phyloP scores from a whole-genome alignment of 2,113 vertebrate genomes.

The pig (Sus scrofa) region DNA sequence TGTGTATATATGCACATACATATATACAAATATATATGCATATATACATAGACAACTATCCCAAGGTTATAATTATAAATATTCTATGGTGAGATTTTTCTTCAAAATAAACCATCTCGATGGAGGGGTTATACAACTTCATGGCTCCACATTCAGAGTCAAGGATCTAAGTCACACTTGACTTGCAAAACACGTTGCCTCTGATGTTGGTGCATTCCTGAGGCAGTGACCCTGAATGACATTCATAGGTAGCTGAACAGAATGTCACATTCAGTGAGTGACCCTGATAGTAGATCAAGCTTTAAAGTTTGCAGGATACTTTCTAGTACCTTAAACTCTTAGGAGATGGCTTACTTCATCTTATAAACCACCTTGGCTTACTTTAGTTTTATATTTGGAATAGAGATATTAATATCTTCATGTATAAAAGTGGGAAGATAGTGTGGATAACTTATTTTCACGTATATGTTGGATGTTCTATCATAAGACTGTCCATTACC shows the following conservation, averaged over 20 bases:
- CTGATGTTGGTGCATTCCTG: conserved; percentile 50
- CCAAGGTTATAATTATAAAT: background rate
- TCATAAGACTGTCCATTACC: background rate
- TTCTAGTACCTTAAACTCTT: background rate
- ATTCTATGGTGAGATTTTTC: background rate
- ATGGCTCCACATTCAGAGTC: background rate
- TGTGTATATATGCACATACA: background rate
- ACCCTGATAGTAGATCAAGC: background rate
- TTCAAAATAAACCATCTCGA: background rate
- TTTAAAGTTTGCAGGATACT: conserved; percentile 25
- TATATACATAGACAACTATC: background rate
- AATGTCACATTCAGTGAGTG: background rate
- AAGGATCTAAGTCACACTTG: conserved; percentile 20
- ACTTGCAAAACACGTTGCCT: conserved; percentile 50
- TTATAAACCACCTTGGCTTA: conserved; percentile 18
- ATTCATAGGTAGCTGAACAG: background rate
- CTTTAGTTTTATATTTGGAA: background rate
- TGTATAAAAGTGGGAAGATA: background rate
- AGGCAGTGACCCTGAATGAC: conserved; percentile 46
- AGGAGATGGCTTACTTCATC: background rate
- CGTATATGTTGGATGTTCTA: background rate
- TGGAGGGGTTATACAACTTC: background rate
- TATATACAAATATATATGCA: background rate
- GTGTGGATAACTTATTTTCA: background rate
- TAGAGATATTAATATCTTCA: background rate